Base-by-base conservation (phyloP, 2,888 invertebrate genomes). In the Agrotis clavis region DNA sequence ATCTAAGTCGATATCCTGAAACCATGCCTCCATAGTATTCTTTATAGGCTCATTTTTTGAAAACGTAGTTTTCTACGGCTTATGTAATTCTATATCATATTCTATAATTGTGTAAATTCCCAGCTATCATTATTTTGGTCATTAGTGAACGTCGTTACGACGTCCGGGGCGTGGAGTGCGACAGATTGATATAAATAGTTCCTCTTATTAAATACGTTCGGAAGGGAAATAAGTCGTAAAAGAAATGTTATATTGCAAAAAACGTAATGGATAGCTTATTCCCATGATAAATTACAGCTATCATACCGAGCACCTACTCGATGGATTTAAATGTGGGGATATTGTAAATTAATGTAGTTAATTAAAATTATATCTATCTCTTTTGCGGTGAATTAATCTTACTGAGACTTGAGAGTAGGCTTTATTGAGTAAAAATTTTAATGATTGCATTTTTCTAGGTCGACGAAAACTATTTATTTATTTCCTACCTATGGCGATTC, bases 151-250 rank as follows among this genome's bases (percentile, higher is more conserved):
- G 91, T 88, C 91, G 89, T 92, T 92, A 89, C 90, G 84, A 87
- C 88, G 88, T 90, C 92, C 90, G 91, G 91, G 92, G 91, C 92
- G 91, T 88, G 89, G 87, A 89, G 89, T 86, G 88, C 86, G 87
- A 82, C 88, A 90, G 92, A 96, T 95, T 95, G 94, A 94, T 92
- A 95, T 92, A 94, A 95, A 95, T 95, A 93, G 94, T 92, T 88
- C 87, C 89, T 87, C 87, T 81, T 90, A 91, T 91, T 91, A 91
- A 90, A 89, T 85, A 84, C 81, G 86, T 83, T 84, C 81, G 86
- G 86, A 85, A 89, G 86, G 84, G 85, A 87, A 89, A 84, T 84
- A 82, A 77, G 82, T 77, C 83, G 84, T 86, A 86, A 88, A 86
- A 85, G 75, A 77, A 87, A 87, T 85, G 81, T 83, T 82, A 81